These are phyloP conservation scores for Cinara cedri DNA, from an alignment of 2,888 invertebrate genomes.

Conservation along the genomic window DNA sequence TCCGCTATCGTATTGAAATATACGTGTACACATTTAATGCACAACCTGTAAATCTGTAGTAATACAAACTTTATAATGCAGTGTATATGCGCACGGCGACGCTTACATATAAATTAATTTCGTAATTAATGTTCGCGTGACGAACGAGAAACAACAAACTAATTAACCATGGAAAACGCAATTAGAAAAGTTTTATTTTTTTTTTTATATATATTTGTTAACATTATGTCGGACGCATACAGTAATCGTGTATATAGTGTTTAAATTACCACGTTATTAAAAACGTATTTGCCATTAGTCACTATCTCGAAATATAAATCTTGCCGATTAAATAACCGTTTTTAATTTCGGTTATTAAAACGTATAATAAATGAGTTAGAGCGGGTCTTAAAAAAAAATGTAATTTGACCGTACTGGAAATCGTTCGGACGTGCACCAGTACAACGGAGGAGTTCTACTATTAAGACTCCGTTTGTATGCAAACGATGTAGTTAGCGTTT, in stretches of 20 bases:
- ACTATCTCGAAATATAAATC: slow-evolving; percentile 40
- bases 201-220: slow-evolving; percentile 21
- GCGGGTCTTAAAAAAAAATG: neutral
- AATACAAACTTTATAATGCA: slow-evolving; percentile 8
- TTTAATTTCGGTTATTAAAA: slow-evolving; percentile 39
- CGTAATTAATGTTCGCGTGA: slow-evolving; percentile 52
- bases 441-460: neutral
- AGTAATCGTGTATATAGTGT: too few relatives aligned
- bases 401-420: slow-evolving; percentile 6
- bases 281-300: slow-evolving; percentile 41
- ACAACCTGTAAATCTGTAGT: slow-evolving; percentile 12
- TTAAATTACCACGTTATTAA: slow-evolving; percentile 54
- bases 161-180: slow-evolving; percentile 43
- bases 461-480: slow-evolving; percentile 36
- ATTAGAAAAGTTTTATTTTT: slow-evolving; percentile 33
- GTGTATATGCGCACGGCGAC: neutral
- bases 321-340: slow-evolving; percentile 44
- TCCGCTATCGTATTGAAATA: too few relatives aligned
- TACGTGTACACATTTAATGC: neutral
- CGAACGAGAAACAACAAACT: slow-evolving; percentile 43
- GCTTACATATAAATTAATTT: slow-evolving; percentile 34
- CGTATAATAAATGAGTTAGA: slow-evolving; percentile 30
- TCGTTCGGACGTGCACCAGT: slow-evolving; percentile 8
- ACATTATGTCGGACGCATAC: neutral
- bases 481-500: slow-evolving; percentile 18